Conservation (phyloP, 1,140 invertebrate species). For the Diorhabda elongata region DNA sequence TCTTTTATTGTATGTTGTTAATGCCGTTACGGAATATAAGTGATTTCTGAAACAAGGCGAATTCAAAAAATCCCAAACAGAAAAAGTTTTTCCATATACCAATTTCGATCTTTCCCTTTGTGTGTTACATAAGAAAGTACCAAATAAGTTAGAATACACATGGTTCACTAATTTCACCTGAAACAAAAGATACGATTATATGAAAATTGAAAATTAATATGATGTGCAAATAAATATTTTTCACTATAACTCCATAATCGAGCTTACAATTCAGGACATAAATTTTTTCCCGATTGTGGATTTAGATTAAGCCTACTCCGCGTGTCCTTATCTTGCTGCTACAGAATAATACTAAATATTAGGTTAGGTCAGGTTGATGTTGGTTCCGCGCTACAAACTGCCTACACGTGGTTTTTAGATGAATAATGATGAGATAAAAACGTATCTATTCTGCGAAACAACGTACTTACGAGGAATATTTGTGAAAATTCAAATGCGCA, state of each 20-base stretch:
- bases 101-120: constrained; percentile 68
- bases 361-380: too few species aligned
- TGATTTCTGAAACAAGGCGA: constrained; percentile 80
- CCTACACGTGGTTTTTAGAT: too few species aligned
- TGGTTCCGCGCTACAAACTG: too few species aligned
- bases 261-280: too few species aligned
- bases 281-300: too few species aligned
- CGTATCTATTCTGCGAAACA: background rate
- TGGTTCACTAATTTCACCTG: constrained; percentile 94
- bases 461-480: constrained; percentile 75
- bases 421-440: background rate
- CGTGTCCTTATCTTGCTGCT: too few species aligned
- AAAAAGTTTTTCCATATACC: constrained; percentile 70
- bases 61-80: constrained; percentile 83
- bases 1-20: constrained; percentile 30
- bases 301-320: too few species aligned
- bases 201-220: too few species aligned
- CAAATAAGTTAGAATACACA: constrained; percentile 92
- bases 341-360: too few species aligned
- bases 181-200: constrained; percentile 30
- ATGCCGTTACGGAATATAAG: constrained; percentile 65
- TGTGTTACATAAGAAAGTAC: constrained; percentile 94
- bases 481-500: constrained; percentile 94
- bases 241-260: background rate
- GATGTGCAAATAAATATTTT: constrained; percentile 9